These are phyloP conservation scores for Potorous gilbertii DNA, from an alignment of 2,797 vertebrate species.

Conservation along the genomic window DNA sequence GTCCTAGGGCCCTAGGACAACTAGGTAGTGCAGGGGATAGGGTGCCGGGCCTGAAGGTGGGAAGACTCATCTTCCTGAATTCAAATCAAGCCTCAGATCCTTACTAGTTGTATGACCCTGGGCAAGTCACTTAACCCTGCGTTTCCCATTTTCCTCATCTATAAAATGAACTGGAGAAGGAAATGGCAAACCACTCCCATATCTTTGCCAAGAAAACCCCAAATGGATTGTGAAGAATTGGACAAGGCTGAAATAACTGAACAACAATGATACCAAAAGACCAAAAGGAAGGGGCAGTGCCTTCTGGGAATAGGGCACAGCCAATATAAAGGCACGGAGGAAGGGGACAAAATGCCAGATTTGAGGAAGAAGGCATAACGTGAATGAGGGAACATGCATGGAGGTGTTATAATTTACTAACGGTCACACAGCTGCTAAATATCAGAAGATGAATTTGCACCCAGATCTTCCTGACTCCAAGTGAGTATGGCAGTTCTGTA, in stretches of 20 bases:
- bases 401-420: background rate
- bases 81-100: background rate
- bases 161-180: no score
- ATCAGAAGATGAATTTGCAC: background rate
- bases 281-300: background rate
- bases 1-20: background rate
- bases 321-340: background rate
- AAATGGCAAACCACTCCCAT: no score
- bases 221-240: no score
- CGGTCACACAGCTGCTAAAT: background rate
- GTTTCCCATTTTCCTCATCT: no score
- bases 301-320: background rate
- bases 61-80: background rate
- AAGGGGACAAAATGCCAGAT: background rate
- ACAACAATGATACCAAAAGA: background rate
- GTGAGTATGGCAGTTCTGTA: background rate
- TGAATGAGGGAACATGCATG: background rate
- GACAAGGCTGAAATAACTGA: background rate
- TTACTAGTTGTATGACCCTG: background rate
- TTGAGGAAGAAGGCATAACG: background rate
- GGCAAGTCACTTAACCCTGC: no score
- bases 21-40: background rate
- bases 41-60: background rate
- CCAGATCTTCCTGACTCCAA: background rate
- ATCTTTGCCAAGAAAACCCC: no score